phyloP scores from a whole-genome alignment of 2,888 invertebrate species.

The Dynastes grantii region DNA sequence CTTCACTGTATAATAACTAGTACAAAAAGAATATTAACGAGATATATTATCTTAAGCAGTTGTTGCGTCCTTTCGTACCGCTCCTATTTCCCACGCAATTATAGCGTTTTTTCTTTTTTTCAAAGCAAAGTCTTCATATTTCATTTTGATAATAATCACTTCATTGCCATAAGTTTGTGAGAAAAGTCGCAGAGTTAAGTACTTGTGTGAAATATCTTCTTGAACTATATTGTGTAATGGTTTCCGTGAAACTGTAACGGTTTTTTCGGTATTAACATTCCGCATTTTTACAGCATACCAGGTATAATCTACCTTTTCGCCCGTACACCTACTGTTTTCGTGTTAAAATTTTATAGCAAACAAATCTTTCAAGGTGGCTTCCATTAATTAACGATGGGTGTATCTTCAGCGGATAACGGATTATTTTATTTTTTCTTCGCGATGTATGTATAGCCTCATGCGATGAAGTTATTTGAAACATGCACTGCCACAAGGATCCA shows the following conservation, averaged over 20 bases:
- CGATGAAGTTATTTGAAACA: background rate
- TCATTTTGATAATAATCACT: too few relatives aligned
- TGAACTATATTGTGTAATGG: constrained; percentile 18
- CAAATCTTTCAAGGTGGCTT: background rate
- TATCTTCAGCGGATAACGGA: background rate
- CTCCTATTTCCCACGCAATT: too few relatives aligned
- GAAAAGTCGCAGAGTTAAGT: constrained; percentile 11
- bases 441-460: too few relatives aligned
- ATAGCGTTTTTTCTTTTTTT: too few relatives aligned
- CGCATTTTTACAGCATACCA: constrained; percentile 9
- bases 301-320: constrained; percentile 13
- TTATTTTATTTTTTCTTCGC: background rate
- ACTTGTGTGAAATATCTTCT: constrained; percentile 19
- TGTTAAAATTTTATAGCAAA: background rate
- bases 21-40: too few relatives aligned
- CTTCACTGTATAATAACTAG: too few relatives aligned
- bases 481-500: background rate
- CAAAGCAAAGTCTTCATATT: too few relatives aligned
- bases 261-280: constrained; percentile 26
- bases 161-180: background rate
- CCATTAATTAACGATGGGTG: background rate
- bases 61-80: too few relatives aligned
- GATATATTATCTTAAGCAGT: too few relatives aligned
- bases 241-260: constrained; percentile 20
- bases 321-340: background rate